phyloP scores from a whole-genome alignment of 2,113 vertebrate species.

The Boleophthalmus pectinirostris region DNA sequence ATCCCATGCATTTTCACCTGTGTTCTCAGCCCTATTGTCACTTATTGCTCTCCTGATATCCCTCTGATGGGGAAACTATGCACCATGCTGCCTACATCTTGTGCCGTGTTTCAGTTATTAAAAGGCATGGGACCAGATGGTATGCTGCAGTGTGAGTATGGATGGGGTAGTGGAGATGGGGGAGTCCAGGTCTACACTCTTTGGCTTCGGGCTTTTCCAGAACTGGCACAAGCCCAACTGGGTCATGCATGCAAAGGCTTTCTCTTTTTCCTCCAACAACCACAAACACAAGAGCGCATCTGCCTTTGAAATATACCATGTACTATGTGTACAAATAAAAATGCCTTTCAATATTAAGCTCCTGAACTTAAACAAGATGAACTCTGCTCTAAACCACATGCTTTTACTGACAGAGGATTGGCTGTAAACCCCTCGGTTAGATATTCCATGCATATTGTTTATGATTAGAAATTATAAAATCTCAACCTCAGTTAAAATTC shows the following conservation, averaged over 20 bases:
- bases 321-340: constrained; percentile 29
- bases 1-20: constrained; percentile 29
- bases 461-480: background rate
- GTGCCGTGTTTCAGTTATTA: constrained; percentile 78
- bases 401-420: too few species aligned
- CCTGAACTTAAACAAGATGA: too few species aligned
- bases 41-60: constrained; percentile 65
- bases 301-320: constrained; percentile 56
- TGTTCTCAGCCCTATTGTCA: constrained; percentile 65
- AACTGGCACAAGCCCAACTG: constrained; percentile 79
- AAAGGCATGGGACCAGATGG: constrained; percentile 77
- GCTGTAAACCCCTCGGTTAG: too few species aligned
- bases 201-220: constrained; percentile 73
- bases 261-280: constrained; percentile 59
- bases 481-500: background rate
- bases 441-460: too few species aligned
- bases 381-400: too few species aligned
- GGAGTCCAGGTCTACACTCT: constrained; percentile 68
- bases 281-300: constrained; percentile 59
- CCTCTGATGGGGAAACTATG: constrained; percentile 73
- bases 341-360: too few species aligned
- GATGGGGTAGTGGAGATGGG: constrained; percentile 37
- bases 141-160: constrained; percentile 42
- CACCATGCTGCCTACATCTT: constrained; percentile 77
- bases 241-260: constrained; percentile 76